Percentiles rank a stretch among this genome's conserved stretches.
phyloP scores from a whole-genome alignment of 2,888 invertebrate species.

The Conistra vaccinii region DNA sequence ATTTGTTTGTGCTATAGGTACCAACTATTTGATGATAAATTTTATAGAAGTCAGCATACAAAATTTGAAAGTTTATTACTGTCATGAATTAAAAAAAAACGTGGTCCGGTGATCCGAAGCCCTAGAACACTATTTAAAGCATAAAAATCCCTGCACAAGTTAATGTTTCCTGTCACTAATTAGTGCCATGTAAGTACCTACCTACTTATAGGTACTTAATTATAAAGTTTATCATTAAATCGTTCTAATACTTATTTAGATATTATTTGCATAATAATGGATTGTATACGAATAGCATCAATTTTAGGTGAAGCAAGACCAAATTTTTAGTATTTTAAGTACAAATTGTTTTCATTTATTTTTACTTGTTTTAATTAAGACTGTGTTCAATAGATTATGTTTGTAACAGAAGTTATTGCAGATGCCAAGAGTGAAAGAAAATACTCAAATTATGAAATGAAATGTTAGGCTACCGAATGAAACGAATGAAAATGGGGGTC shows the following conservation, averaged over 20 bases:
- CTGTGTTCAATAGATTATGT: constrained; percentile 40
- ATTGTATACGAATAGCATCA: constrained; percentile 72
- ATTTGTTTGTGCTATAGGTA: constrained; percentile 21
- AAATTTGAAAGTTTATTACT: background rate
- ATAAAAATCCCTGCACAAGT: background rate
- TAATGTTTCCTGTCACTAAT: constrained; percentile 15
- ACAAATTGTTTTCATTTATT: constrained; percentile 17
- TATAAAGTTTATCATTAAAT: constrained; percentile 40
- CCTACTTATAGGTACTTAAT: background rate
- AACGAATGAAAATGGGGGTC: background rate
- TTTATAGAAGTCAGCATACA: background rate
- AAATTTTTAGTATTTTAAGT: constrained; percentile 42
- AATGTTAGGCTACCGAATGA: background rate
- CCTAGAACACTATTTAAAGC: background rate
- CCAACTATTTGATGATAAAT: constrained; percentile 41
- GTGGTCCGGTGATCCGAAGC: background rate
- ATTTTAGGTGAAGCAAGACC: constrained; percentile 61
- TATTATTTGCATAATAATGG: constrained; percentile 54
- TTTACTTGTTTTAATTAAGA: constrained; percentile 39
- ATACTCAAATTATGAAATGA: background rate
- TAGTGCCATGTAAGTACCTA: background rate
- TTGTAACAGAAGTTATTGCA: constrained; percentile 27
- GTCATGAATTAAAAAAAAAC: background rate
- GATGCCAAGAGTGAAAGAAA: background rate
- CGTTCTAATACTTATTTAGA: constrained; percentile 30